Conservation (phyloP, 2,113 vertebrate genomes). For the Typhlomys cinereus region DNA sequence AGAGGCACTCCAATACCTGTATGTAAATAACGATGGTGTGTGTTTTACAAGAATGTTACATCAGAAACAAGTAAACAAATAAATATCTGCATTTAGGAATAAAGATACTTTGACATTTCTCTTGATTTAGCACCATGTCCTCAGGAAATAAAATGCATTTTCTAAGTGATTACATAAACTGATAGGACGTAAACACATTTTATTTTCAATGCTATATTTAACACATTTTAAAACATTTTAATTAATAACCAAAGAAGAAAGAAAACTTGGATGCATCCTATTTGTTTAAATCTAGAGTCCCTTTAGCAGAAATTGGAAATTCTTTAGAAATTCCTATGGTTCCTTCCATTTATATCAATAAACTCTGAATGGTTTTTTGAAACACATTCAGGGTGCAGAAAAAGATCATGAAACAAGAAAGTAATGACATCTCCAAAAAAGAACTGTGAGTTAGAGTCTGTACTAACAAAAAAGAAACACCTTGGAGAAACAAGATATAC, state of each 20-base stretch:
- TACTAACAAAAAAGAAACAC: constrained; percentile 7
- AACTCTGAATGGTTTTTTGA: background rate
- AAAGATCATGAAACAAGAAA: background rate
- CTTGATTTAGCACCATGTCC: background rate
- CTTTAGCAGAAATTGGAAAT: background rate
- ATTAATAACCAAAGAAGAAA: background rate
- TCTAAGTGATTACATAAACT: background rate
- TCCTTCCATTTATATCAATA: background rate
- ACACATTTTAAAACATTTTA: background rate
- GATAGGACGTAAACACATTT: background rate
- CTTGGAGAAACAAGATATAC: background rate
- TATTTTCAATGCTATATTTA: background rate
- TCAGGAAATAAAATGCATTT: background rate
- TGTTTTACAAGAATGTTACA: background rate
- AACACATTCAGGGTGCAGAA: background rate
- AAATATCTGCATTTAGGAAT: background rate
- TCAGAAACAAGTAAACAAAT: background rate
- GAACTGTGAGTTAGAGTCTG: background rate
- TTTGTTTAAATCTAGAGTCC: background rate
- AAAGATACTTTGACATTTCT: background rate
- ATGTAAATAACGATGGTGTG: background rate
- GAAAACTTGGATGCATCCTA: background rate
- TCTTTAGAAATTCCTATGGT: background rate
- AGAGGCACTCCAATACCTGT: background rate
- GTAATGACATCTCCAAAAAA: background rate